Evolutionary conservation across 2,797 vertebrate genomes (phyloP).

Genomic region (Adrianichthys oophorus): DNA sequence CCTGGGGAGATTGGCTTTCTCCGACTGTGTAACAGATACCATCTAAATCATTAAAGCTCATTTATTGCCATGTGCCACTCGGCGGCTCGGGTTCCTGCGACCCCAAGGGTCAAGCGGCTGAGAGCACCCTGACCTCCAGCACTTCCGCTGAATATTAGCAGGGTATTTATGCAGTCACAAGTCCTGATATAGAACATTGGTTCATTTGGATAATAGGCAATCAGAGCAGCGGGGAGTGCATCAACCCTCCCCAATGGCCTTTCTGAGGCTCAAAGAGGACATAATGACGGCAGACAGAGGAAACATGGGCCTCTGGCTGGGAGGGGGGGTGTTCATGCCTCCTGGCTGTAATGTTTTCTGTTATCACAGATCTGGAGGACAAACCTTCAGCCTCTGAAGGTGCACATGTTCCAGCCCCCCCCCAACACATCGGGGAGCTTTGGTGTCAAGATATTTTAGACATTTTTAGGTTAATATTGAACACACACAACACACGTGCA

Average conservation of each 20-base stretch:
- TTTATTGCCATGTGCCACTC: conserved; percentile 90
- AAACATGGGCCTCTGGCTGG: conserved; percentile 71
- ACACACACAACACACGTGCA: no score
- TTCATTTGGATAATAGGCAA: conserved; percentile 81
- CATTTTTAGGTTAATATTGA: no score
- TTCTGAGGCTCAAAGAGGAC: conserved; percentile 76
- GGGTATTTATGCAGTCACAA: conserved; percentile 81
- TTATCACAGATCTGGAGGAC: conserved; percentile 63
- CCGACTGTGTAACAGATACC: conserved; percentile 95
- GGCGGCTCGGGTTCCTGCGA: conserved; percentile 86
- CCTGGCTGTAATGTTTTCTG: conserved; percentile 75
- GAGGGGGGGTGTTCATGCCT: conserved; percentile 76
- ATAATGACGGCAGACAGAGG: conserved; percentile 79
- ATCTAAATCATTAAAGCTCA: conserved; percentile 96
- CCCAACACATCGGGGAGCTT: no score
- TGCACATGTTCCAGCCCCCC: no score
- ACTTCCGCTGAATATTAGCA: conserved; percentile 90
- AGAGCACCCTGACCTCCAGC: conserved; percentile 86
- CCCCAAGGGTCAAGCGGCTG: conserved; percentile 85
- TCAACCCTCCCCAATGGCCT: conserved; percentile 62
- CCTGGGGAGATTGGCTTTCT: conserved; percentile 77
- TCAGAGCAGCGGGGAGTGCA: conserved; percentile 68
- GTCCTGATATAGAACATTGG: conserved; percentile 86
- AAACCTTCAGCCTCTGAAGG: conserved; percentile 27
- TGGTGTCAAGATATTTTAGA: no score